Base-by-base conservation (phyloP, 2,113 vertebrate species). In the Hystrix brachyura region DNA sequence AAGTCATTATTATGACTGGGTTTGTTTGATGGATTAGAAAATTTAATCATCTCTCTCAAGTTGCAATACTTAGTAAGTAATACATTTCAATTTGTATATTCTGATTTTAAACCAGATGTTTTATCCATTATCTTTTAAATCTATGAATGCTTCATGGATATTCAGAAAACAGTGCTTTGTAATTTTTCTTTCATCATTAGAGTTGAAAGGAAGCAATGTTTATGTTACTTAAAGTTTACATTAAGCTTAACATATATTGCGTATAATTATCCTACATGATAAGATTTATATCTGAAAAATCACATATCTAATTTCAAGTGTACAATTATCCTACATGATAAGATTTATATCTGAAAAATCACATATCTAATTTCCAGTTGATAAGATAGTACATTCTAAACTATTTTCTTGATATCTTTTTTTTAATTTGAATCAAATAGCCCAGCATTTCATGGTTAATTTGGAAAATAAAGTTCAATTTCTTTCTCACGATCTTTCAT, bases 31-130 rank as follows among this genome's bases (percentile, higher is more conserved):
- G 78, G 32, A 65, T 94, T 87, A 62, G 29, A 29, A 95, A 94
- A 92, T 9, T 64, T 93, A n/a, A 51, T 32, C 3, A 19, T 59
- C 19, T 59, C 29, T 92, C 57, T 94, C 34, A 83, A 92, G 46
- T 51, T 1, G 9, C 5, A 19, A 64, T 27, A 71, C 12, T 94
- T 65, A 69, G 11, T 80, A 94, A 62, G 5, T 90, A 80, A 92
- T 87, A 62, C 32, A 80, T 92, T 69, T 91, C 34, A 92, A 74
- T 92, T 91, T 92, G 51, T 43, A 80, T 69, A 57, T 91, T 92
- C 32, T 94, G 51, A 83, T 32, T 90, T 93, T 13, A 94, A 72
- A 67, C 85, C 57, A 91, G 27, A 65, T 81, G 27, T 3, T 69
- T 88, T 80, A 5, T 57, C 9, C 19, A 94, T 84, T 81, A 57